Evolutionary conservation across 2,113 vertebrate species (phyloP).

Genomic region (Meles meles): DNA sequence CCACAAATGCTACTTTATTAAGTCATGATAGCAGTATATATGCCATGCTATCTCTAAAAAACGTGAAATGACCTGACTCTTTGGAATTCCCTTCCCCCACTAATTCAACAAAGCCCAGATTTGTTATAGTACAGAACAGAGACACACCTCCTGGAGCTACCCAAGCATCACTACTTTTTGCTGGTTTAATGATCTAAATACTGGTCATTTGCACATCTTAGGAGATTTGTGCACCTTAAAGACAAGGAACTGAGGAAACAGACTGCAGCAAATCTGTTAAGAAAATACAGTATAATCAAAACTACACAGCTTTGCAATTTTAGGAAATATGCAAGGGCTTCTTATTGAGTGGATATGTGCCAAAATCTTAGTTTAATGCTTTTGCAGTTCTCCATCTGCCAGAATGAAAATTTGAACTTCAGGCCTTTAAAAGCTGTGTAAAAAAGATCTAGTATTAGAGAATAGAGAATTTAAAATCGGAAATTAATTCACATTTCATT

Average conservation of each 20-base stretch:
- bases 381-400: neutral
- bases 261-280: neutral
- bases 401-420: conserved; percentile 27
- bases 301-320: neutral
- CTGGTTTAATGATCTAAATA: neutral
- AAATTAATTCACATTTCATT: neutral
- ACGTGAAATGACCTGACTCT: conserved; percentile 48
- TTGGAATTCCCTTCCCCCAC: conserved; percentile 29
- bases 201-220: neutral
- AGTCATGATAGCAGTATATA: neutral
- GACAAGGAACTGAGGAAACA: neutral
- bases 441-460: neutral
- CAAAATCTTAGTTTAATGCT: neutral
- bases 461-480: neutral
- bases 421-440: neutral
- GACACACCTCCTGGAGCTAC: neutral
- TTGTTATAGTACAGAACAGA: conserved; percentile 3
- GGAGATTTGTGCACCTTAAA: neutral
- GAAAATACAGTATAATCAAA: conserved; percentile 25
- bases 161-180: neutral
- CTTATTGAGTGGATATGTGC: neutral
- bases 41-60: conserved; percentile 2
- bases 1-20: neutral
- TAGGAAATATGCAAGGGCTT: neutral
- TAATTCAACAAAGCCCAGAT: conserved; percentile 38